Percentiles rank a stretch among this genome's conserved stretches.
phyloP scores from a whole-genome alignment of 2,113 vertebrate species.

The Nothoprocta perdicaria region DNA sequence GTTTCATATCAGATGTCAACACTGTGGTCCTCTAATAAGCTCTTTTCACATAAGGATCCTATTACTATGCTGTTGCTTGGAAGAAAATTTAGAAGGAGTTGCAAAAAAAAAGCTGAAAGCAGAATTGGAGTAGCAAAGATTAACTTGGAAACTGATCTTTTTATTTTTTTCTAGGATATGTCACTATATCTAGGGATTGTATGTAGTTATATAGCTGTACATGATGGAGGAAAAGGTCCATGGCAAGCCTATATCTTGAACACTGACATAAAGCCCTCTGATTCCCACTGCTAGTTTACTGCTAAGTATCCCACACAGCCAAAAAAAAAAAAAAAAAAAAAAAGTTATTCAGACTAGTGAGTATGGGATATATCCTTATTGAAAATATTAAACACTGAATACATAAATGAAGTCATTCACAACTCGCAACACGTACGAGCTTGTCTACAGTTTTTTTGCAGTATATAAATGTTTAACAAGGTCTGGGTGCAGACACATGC shows the following conservation, averaged over 20 bases:
- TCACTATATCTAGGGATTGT: not conserved
- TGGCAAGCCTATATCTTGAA: not conserved
- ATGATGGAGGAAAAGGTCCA: not conserved
- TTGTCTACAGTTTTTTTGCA: not conserved
- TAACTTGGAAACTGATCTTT: not conserved
- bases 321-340: not conserved
- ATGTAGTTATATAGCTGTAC: not conserved
- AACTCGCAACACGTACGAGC: not conserved
- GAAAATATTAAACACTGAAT: not conserved
- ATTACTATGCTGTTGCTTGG: not conserved
- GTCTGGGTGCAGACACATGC: not conserved
- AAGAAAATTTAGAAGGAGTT: not conserved
- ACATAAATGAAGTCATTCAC: not conserved
- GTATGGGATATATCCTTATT: not conserved
- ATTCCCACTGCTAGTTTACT: not conserved
- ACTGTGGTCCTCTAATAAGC: not conserved
- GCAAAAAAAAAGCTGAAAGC: not conserved
- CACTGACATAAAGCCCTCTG: not conserved
- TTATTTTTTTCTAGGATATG: not conserved
- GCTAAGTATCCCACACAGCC: not conserved
- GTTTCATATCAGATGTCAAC: not conserved
- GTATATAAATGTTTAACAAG: not conserved
- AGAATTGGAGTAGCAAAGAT: not conserved
- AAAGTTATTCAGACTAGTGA: not conserved
- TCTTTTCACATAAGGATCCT: not conserved